Evolutionary conservation across 1,140 invertebrate species (phyloP).

Genomic region (Caerostris extrusa): DNA sequence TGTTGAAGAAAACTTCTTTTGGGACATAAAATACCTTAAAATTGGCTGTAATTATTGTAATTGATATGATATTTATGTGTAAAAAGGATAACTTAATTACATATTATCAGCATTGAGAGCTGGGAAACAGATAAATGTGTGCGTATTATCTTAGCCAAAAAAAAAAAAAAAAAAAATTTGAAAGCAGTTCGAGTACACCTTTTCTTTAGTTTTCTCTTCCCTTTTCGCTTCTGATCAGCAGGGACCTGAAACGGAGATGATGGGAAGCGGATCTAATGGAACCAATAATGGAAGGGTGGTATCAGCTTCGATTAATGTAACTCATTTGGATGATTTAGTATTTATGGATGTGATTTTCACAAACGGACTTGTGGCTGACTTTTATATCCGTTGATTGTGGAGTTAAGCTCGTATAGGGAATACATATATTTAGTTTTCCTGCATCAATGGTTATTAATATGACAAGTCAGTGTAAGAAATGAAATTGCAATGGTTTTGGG

Average conservation of each 20-base stretch:
- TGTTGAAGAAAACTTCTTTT: too few species aligned
- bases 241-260: slow-evolving; percentile 16
- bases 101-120: slow-evolving; percentile 43
- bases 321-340: not conserved
- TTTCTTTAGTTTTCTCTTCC: slow-evolving; percentile 13
- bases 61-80: too few species aligned
- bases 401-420: too few species aligned
- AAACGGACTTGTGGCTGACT: not conserved
- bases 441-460: too few species aligned
- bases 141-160: slow-evolving; percentile 56
- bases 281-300: slow-evolving; percentile 34
- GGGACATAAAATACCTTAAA: too few species aligned
- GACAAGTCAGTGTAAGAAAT: too few species aligned
- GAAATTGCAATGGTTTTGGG: too few species aligned
- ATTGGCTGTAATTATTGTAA: too few species aligned
- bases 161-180: slow-evolving; percentile 34
- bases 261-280: slow-evolving; percentile 31
- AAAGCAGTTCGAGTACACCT: slow-evolving; percentile 38
- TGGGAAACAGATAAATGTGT: slow-evolving; percentile 51
- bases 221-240: not conserved
- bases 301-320: not conserved
- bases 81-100: slow-evolving; percentile 44
- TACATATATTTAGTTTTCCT: too few species aligned
- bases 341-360: not conserved
- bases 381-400: not conserved